These are phyloP conservation scores for Melinopterus prodromus DNA, from an alignment of 2,888 invertebrate genomes.

Conservation along the genomic window DNA sequence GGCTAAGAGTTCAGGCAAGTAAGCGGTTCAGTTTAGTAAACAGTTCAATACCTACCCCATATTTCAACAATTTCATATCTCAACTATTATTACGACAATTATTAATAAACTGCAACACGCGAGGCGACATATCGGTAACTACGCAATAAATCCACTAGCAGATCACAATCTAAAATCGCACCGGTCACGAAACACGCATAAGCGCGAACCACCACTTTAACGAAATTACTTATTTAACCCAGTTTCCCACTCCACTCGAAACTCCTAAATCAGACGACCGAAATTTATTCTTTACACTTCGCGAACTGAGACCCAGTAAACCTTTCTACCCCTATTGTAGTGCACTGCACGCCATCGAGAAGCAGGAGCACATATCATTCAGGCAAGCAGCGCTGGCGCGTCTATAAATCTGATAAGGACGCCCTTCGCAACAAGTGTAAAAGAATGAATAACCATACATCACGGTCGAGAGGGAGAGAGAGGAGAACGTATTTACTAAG, in stretches of 20 bases:
- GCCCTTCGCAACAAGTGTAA: not conserved
- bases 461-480: not conserved
- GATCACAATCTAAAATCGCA: not conserved
- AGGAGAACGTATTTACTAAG: not conserved
- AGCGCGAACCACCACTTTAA: not conserved
- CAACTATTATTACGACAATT: not conserved
- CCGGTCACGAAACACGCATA: not conserved
- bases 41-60: too few relatives aligned
- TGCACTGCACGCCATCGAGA: not conserved
- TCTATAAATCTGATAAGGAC: constrained; percentile 4
- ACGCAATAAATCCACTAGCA: not conserved
- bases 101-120: not conserved
- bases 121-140: not conserved
- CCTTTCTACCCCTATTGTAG: not conserved
- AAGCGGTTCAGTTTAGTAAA: too few relatives aligned
- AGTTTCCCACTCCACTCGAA: not conserved
- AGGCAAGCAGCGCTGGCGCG: not conserved
- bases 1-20: too few relatives aligned
- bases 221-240: not conserved
- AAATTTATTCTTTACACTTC: not conserved
- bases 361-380: not conserved
- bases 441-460: not conserved
- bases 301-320: not conserved
- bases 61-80: not conserved
- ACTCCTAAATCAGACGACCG: not conserved